Evolutionary conservation across 1,140 invertebrate species (phyloP).

Genomic region (Pentalonia nigronervosa): DNA sequence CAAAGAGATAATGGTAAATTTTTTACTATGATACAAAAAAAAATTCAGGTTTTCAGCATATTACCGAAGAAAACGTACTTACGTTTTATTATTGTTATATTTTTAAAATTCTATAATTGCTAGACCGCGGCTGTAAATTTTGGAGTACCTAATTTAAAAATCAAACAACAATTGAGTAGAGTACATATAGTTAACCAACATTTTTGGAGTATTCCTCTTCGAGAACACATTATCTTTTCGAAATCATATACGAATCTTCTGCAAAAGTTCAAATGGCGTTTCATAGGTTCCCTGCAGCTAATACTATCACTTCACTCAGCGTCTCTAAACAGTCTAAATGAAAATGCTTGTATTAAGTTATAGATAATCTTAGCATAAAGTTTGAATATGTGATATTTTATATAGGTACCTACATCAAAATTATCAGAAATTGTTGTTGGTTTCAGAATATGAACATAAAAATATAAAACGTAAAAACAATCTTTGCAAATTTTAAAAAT

Average conservation of each 20-base stretch:
- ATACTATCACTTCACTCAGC: neutral
- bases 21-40: neutral
- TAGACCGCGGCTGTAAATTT: neutral
- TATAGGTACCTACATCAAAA: neutral
- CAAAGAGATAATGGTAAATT: neutral
- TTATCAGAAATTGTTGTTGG: neutral
- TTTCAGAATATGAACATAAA: neutral
- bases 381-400: neutral
- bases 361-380: neutral
- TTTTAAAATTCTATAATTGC: no score
- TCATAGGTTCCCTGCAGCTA: neutral
- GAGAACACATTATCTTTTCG: neutral
- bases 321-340: neutral
- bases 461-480: neutral
- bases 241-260: neutral
- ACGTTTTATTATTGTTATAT: no score
- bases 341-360: neutral
- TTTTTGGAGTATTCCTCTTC: neutral
- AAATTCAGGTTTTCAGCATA: neutral
- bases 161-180: neutral
- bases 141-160: neutral
- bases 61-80: neutral
- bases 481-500: neutral
- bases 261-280: neutral
- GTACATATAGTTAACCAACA: neutral